Evolutionary conservation across 1,140 invertebrate species (phyloP), one percentile per base, ranked within the genome.

Genomic region (Ceratitis capitata): DNA sequence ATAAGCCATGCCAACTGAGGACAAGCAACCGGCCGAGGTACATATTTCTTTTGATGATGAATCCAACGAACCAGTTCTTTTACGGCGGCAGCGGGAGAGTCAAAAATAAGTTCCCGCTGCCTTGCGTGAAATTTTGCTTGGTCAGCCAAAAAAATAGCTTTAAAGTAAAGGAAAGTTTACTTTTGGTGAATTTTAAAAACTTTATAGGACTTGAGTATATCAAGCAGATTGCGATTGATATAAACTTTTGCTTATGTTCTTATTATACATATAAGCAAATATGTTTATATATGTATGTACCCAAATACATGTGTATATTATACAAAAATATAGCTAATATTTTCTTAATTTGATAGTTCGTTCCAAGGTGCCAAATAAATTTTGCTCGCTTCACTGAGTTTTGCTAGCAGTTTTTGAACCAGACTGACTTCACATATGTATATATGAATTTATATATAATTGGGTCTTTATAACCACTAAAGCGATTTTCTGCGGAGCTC

Each of bases 21-120:
- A 4, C 10, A 78, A 3, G 26, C 69, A 45, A 78, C 35, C 69
- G 19, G 69, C 39, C 23, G n/a, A n/a, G n/a, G n/a, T n/a, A n/a
- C n/a, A 42, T 42, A 10, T 23, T 45, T 45, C 14, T 64, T 42
- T 10, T 78, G 69, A 3, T 45, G 9, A 9, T 45, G 29, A n/a
- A 78, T 45, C 69, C 69, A 78, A n/a, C 14, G 32, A 78, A 78
- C 69, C 39, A 39, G 69, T 78, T 78, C 45, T 78, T 29, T 26
- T 78, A 39, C 45, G 5, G 64, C 7, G 19, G 69, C 3, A 45
- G n/a, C 2, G 3, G 12, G 45, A 78, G n/a, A 45, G n/a, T 42
- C 12, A 61, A 49, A 14, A 56, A 35, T n/a, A n/a, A 9, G 45
- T 4, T 78, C 39, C 4, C 26, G 69, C 69, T 78, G 42, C n/a